Evolutionary conservation across 2,797 vertebrate genomes (phyloP).

Genomic region (Trichosurus vulpecula): DNA sequence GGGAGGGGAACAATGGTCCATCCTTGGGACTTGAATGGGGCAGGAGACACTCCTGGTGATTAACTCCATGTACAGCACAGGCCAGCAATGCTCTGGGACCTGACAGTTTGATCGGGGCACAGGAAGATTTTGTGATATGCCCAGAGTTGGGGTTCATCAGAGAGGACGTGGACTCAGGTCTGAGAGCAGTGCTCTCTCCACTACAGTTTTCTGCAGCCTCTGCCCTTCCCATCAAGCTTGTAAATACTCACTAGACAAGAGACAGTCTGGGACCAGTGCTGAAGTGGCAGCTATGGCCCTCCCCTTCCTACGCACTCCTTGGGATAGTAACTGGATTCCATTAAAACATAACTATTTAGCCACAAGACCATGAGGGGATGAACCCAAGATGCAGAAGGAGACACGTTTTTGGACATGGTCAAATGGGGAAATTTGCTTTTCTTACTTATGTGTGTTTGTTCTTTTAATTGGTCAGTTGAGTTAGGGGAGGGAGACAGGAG

Average conservation of each 20-base stretch:
- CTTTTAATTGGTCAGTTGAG: background rate
- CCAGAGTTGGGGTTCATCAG: no score
- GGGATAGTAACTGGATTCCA: no score
- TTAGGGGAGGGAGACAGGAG: background rate
- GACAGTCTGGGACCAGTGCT: no score
- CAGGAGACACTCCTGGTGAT: background rate
- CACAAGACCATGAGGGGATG: background rate
- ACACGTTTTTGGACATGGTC: background rate
- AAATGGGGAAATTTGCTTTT: background rate
- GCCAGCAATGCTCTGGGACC: background rate
- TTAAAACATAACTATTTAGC: background rate
- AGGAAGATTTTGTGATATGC: background rate
- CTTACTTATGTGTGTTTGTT: background rate
- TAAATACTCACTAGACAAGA: background rate
- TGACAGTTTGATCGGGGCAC: conserved; percentile 43
- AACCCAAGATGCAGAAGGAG: background rate
- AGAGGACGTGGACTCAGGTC: background rate
- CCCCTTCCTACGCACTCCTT: no score
- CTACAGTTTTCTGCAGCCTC: background rate
- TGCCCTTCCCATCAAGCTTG: background rate
- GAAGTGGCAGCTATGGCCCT: background rate
- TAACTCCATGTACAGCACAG: background rate
- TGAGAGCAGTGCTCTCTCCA: no score
- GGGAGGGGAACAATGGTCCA: no score
- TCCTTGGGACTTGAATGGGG: background rate